Percentiles rank a stretch among this genome's conserved stretches.
phyloP scores from a whole-genome alignment of 2,888 invertebrate species.

The Drosophila nigricruria region DNA sequence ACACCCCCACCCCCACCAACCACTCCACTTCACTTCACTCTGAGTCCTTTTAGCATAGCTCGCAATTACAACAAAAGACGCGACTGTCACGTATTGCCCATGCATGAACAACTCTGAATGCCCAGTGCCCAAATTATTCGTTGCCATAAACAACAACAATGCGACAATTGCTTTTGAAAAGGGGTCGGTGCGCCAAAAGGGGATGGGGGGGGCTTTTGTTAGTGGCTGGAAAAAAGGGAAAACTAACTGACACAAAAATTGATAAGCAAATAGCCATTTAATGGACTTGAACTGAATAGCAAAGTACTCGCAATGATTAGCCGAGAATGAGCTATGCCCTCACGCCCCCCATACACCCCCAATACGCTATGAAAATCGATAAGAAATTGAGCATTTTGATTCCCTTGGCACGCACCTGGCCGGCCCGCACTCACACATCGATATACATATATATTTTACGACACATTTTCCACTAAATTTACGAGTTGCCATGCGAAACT shows the following conservation, averaged over 20 bases:
- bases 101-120: conserved; percentile 54
- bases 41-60: neutral
- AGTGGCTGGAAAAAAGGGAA: neutral
- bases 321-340: conserved; percentile 46
- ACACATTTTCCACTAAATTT: conserved; percentile 64
- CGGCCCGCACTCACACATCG: conserved; percentile 20
- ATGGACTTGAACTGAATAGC: conserved; percentile 68
- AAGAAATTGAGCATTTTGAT: conserved; percentile 39
- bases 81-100: conserved; percentile 59
- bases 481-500: conserved; percentile 61
- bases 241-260: conserved; percentile 58
- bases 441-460: conserved; percentile 55
- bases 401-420: conserved; percentile 44
- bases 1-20: neutral
- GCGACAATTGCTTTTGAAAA: conserved; percentile 51
- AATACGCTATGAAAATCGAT: conserved; percentile 56
- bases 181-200: neutral
- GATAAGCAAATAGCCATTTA: conserved; percentile 77
- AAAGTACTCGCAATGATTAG: conserved; percentile 67
- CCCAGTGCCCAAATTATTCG: conserved; percentile 45
- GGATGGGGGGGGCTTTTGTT: neutral
- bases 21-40: neutral
- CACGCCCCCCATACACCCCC: neutral
- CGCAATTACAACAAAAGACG: conserved; percentile 58
- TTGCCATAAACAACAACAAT: conserved; percentile 57